Base-by-base conservation (phyloP, 2,888 invertebrate species). In the Caenorhabditis sp. region DNA sequence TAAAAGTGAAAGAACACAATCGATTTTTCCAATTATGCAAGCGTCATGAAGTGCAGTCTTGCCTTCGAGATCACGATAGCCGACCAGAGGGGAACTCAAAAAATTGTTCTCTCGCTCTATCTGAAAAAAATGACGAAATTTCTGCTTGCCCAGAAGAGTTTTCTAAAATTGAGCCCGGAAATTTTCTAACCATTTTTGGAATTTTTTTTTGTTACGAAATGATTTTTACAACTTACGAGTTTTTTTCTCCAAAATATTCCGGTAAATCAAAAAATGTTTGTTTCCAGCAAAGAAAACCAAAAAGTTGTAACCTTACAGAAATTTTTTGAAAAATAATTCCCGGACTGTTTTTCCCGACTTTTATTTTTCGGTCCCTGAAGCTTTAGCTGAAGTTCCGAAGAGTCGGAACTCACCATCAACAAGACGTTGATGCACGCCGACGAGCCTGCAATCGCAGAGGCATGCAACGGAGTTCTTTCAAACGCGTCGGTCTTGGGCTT, bases 361-460 rank as follows among this genome's bases (percentile, higher is more conserved):
- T n/a, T n/a, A n/a, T n/a, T n/a, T n/a, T n/a, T n/a, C n/a, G n/a
- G n/a, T n/a, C n/a, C n/a, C n/a, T n/a, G n/a, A n/a, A n/a, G n/a
- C n/a, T n/a, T n/a, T n/a, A n/a, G n/a, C n/a, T n/a, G n/a, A n/a
- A n/a, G n/a, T n/a, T n/a, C n/a, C 31, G 31, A 36, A 54, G 1
- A 58, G 36, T n/a, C n/a, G n/a, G 64, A 49, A 63, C 55, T 58
- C 54, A 82, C 82, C 62, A 75, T 67, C 14, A 84, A 60, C 24
- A 85, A 53, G 1, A 79, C 73, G 24, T 76, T 76, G 17, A 85
- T 81, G 66, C 86, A 86, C 12, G 83, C 80, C 0, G 82, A 68
- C 10, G 72, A 82, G 4, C 84, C 84, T 5, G 83, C 81, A 62
- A 82, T 82, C 1, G 84, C 86, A 8, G 86, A 83, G 2, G 84